Evolutionary conservation across 2,113 vertebrate species (phyloP).

Genomic region (Ctenomys sociabilis): DNA sequence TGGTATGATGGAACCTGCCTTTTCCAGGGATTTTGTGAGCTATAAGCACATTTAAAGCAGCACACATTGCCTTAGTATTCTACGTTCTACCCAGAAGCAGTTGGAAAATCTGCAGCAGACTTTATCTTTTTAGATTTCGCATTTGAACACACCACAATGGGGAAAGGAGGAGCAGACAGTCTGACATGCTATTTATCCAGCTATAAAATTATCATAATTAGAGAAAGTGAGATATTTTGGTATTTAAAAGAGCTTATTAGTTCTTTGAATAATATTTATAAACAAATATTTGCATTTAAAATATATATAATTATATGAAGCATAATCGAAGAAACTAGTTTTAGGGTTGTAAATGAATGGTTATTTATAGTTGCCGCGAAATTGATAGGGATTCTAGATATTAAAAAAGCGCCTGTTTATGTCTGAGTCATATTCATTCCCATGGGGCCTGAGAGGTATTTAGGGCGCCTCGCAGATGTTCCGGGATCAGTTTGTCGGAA

Average conservation of each 20-base stretch:
- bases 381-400: slow-evolving; percentile 77
- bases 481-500: slow-evolving; percentile 67
- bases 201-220: slow-evolving; percentile 84
- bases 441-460: slow-evolving; percentile 70
- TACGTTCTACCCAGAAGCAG: slow-evolving; percentile 54
- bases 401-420: slow-evolving; percentile 78
- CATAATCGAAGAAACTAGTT: slow-evolving; percentile 83
- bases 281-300: slow-evolving; percentile 84
- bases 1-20: background rate
- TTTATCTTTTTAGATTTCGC: slow-evolving; percentile 74
- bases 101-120: slow-evolving; percentile 71
- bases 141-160: slow-evolving; percentile 77
- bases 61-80: background rate
- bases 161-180: slow-evolving; percentile 72
- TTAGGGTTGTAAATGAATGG: slow-evolving; percentile 78
- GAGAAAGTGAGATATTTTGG: slow-evolving; percentile 82
- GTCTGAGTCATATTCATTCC: slow-evolving; percentile 73
- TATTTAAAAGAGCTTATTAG: slow-evolving; percentile 82
- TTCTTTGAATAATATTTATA: slow-evolving; percentile 83
- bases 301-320: slow-evolving; percentile 83
- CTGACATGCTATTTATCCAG: slow-evolving; percentile 80
- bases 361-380: slow-evolving; percentile 76
- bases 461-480: slow-evolving; percentile 80
- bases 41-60: background rate
- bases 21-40: background rate